Evolutionary conservation across 2,113 vertebrate species (phyloP).

Genomic region (Opisthocomus hoazin): DNA sequence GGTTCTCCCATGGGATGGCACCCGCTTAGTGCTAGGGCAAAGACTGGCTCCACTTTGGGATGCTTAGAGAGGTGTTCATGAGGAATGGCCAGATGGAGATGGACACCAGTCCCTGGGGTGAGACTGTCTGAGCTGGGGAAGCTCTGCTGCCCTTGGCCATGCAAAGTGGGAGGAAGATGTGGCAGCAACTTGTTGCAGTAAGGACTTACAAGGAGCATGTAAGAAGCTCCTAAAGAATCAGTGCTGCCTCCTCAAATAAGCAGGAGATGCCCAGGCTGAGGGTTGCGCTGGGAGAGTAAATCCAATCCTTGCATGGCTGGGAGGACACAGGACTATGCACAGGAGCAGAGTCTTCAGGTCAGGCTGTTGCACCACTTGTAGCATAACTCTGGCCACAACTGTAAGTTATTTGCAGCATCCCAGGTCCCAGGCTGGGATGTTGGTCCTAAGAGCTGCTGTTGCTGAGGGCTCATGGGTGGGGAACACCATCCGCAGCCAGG

Average conservation of each 20-base stretch:
- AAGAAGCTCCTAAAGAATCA: neutral
- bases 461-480: neutral
- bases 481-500: accelerated
- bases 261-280: neutral
- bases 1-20: neutral
- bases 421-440: neutral
- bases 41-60: neutral
- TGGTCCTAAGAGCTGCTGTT: neutral
- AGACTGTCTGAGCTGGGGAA: neutral
- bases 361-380: neutral
- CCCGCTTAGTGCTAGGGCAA: neutral
- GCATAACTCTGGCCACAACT: neutral
- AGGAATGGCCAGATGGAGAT: neutral
- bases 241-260: neutral
- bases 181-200: neutral
- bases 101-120: accelerated
- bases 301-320: neutral
- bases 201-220: neutral
- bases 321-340: neutral
- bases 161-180: neutral
- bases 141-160: accelerated
- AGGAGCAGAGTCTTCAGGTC: neutral
- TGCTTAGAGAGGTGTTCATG: neutral
- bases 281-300: neutral
- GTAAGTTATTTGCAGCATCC: neutral